Evolutionary conservation across 1,140 invertebrate genomes (phyloP).

Genomic region (Arctopsyche grandis): DNA sequence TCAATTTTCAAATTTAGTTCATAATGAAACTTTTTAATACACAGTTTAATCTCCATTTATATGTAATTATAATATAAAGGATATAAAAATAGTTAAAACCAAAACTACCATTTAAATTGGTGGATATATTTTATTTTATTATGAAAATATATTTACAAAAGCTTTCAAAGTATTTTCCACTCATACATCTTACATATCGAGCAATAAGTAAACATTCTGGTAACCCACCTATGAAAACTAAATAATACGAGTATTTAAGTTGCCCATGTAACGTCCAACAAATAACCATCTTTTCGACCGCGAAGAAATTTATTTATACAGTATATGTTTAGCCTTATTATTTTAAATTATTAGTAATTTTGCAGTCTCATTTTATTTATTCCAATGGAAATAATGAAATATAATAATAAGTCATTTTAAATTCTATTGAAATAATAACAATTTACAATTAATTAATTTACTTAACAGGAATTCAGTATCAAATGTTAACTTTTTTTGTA

Average conservation of each 20-base stretch:
- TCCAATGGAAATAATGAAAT: slow-evolving; percentile 27
- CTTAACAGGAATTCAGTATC: neutral
- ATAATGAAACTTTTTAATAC: too few species aligned
- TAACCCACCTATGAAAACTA: slow-evolving; percentile 32
- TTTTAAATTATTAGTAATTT: slow-evolving; percentile 24
- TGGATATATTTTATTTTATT: slow-evolving; percentile 13
- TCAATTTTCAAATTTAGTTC: too few species aligned
- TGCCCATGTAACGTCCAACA: slow-evolving; percentile 23
- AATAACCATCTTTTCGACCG: neutral
- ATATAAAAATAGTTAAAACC: too few species aligned
- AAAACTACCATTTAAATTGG: too few species aligned
- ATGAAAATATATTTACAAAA: slow-evolving; percentile 41
- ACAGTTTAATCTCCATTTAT: too few species aligned
- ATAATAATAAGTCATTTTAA: neutral
- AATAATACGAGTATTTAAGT: slow-evolving; percentile 22
- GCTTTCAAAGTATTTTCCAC: slow-evolving; percentile 11
- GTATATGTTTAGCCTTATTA: slow-evolving; percentile 14
- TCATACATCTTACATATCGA: slow-evolving; percentile 7
- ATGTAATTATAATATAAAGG: too few species aligned
- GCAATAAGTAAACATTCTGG: slow-evolving; percentile 21
- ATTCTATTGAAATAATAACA: neutral
- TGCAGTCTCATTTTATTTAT: slow-evolving; percentile 35
- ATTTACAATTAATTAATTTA: slow-evolving; percentile 19
- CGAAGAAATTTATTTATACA: slow-evolving; percentile 2
- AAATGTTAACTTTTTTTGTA: too few species aligned